phyloP scores from a whole-genome alignment of 2,113 vertebrate species.

The Corythoichthys intestinalis region DNA sequence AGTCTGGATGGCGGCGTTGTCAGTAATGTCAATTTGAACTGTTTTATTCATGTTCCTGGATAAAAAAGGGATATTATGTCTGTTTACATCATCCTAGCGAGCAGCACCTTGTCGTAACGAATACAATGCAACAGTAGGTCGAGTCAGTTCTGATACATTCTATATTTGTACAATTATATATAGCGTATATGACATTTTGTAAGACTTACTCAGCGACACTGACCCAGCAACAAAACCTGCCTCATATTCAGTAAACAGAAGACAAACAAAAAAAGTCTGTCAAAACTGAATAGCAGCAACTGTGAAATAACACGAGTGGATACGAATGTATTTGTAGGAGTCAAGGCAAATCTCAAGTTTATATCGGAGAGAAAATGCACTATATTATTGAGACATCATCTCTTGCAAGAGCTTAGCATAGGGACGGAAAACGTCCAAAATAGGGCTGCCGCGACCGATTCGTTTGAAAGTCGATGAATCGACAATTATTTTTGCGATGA shows the following conservation, averaged over 20 bases:
- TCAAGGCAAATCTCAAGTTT: conserved; percentile 22
- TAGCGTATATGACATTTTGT: conserved; percentile 50
- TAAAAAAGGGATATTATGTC: conserved; percentile 40
- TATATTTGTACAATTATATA: conserved; percentile 59
- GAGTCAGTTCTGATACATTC: conserved; percentile 44
- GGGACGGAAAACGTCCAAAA: no score
- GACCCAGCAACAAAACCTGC: conserved; percentile 58
- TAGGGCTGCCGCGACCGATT: no score
- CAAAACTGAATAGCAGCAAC: conserved; percentile 32
- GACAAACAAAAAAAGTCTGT: conserved; percentile 22
- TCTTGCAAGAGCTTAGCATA: background rate
- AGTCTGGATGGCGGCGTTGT: conserved; percentile 21
- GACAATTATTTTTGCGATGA: no score
- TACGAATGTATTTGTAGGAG: conserved; percentile 7
- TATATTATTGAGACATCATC: background rate
- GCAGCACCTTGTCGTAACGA: conserved; percentile 31
- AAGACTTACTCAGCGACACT: conserved; percentile 51
- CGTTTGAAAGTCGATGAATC: no score
- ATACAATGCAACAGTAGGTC: conserved; percentile 45
- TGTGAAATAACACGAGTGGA: conserved; percentile 30
- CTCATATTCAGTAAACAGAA: conserved; percentile 47
- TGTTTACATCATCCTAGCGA: conserved; percentile 47
- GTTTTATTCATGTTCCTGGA: conserved; percentile 40
- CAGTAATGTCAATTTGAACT: conserved; percentile 39
- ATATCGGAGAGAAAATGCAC: background rate